Evolutionary conservation across 2,113 vertebrate genomes (phyloP).

Genomic region (Gopherus flavomarginatus): DNA sequence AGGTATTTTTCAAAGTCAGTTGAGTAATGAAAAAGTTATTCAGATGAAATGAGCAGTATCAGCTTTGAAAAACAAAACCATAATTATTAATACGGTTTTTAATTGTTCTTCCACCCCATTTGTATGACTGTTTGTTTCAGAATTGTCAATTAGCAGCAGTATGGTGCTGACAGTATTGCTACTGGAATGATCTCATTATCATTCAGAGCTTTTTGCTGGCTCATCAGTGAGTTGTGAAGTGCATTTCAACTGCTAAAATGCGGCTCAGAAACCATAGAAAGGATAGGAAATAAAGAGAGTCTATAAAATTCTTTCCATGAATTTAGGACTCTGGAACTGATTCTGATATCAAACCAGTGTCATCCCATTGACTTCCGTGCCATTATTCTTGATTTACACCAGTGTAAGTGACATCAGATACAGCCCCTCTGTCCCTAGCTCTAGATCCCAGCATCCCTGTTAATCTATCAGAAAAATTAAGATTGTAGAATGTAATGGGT

Average conservation of each 20-base stretch:
- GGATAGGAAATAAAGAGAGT: background rate
- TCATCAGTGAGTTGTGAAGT: slow-evolving; percentile 47
- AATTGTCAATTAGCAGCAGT: slow-evolving; percentile 46
- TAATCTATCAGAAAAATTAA: slow-evolving; percentile 16
- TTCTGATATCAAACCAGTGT: background rate
- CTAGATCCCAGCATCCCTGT: background rate
- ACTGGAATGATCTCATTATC: slow-evolving; percentile 57
- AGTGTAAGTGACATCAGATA: background rate
- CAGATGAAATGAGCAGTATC: slow-evolving; percentile 43
- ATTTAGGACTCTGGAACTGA: background rate
- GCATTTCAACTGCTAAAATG: slow-evolving; percentile 22
- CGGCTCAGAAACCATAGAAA: slow-evolving; percentile 49
- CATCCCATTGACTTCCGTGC: background rate
- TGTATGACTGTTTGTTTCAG: background rate
- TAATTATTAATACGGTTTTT: slow-evolving; percentile 59
- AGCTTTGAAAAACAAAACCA: slow-evolving; percentile 38
- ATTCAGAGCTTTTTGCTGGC: slow-evolving; percentile 58
- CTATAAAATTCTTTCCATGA: slow-evolving; percentile 33
- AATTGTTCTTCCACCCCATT: slow-evolving; percentile 60
- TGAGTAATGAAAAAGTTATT: slow-evolving; percentile 24
- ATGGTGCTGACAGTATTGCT: slow-evolving; percentile 33
- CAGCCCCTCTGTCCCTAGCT: background rate
- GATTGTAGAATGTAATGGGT: background rate
- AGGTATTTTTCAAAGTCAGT: slow-evolving; percentile 26
- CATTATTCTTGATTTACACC: background rate